Evolutionary conservation across 2,888 invertebrate species (phyloP), one percentile per base, ranked within the genome.

Genomic region (Agrilus cyanescens): DNA sequence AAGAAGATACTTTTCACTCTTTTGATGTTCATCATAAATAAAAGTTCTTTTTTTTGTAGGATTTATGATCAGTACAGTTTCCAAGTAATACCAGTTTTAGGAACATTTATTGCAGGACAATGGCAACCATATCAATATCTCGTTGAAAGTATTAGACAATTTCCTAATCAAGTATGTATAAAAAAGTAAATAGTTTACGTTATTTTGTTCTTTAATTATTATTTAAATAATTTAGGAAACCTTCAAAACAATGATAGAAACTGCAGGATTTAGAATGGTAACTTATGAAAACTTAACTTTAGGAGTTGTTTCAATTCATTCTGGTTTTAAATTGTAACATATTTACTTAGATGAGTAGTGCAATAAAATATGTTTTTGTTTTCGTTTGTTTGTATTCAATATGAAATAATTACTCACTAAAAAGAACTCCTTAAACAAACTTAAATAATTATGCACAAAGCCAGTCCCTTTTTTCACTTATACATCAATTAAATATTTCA

Each of bases 51-150:
- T 35, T 45, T 47, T 66, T 66, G 25, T 66, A 88, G 88, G 75
- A 51, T 82, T 0, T 98, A 99, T 65, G 95, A 98, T 68, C 80
- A 83, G 59, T 99, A 98, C 69, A 97, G 96, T 20, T 96, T 97
- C 68, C 86, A 96, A 76, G 78, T 97, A 48, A 97, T 98, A 58
- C 98, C 97, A 6, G 89, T 90, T 2, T 73, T 98, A 75, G 98
- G 98, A 0, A 88, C 94, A 62, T 68, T 98, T 32, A 72, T 98
- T 31, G 87, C 89, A 4, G 86, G 89, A 3, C 88, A 98, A 68
- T 97, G 93, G 89, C 78, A 88, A 47, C 84, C 96, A 0, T 99
- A 99, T 71, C 88, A 95, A 67, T 99, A 99, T 68, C 75, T 98
- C 33, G 95, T 98, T 0, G 97, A 98, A 69, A 97, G 97, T 68